Percentiles rank a stretch among this genome's conserved stretches.
phyloP scores from a whole-genome alignment of 2,113 vertebrate species.

The Spheniscus mendiculus region DNA sequence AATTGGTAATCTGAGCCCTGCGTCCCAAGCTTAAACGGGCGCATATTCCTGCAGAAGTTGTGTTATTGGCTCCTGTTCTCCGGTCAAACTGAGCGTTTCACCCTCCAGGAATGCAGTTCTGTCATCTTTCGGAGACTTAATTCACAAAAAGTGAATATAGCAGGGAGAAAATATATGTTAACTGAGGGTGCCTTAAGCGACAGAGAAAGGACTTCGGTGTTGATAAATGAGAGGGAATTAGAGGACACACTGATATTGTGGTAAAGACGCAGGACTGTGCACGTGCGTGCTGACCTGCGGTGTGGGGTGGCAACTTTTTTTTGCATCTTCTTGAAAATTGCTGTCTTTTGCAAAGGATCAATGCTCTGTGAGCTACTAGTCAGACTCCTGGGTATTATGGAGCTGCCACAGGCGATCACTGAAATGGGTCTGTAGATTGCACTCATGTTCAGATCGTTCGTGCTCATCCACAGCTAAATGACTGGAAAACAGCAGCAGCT shows the following conservation, averaged over 20 bases:
- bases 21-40: background rate
- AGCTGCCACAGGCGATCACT: background rate
- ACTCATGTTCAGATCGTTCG: background rate
- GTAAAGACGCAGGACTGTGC: background rate
- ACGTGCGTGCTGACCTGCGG: background rate
- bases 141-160: background rate
- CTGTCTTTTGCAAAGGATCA: background rate
- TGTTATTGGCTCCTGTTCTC: background rate
- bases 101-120: background rate
- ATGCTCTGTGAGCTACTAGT: background rate
- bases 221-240: background rate
- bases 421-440: background rate
- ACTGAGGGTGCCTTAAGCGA: background rate
- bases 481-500: background rate
- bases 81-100: background rate
- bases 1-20: background rate
- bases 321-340: background rate
- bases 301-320: accelerated
- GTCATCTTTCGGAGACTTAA: background rate
- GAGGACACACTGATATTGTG: background rate
- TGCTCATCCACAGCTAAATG: background rate
- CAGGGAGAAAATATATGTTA: background rate
- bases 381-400: background rate
- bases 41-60: background rate
- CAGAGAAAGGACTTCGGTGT: background rate